Percentiles rank a stretch among this genome's conserved stretches.
Evolutionary conservation across 2,797 vertebrate species (phyloP).

Genomic region (Microctenopoma stevenorrisi): DNA sequence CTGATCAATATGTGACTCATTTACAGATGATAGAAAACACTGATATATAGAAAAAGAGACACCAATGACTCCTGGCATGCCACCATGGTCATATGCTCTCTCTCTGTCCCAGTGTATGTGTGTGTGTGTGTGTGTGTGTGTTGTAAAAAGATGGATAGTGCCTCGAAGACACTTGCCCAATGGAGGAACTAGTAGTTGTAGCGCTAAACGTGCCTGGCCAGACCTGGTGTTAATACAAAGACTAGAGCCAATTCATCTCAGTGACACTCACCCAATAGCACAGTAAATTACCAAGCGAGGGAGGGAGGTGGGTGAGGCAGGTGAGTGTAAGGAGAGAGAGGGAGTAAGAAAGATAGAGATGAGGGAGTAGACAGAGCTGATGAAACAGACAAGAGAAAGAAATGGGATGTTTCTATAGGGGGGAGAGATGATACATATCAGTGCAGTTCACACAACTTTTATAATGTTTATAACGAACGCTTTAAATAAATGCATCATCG

Average conservation of each 20-base stretch:
- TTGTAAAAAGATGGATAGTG: slow-evolving; percentile 49
- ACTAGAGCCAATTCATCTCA: slow-evolving; percentile 67
- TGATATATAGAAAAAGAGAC: slow-evolving; percentile 45
- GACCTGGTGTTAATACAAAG: slow-evolving; percentile 60
- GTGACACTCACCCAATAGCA: slow-evolving; percentile 71
- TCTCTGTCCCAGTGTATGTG: slow-evolving; percentile 8
- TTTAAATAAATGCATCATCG: slow-evolving; percentile 54
- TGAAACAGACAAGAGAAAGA: slow-evolving; percentile 5
- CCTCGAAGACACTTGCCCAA: slow-evolving; percentile 42
- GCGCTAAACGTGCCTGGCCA: slow-evolving; percentile 51
- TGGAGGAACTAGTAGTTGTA: slow-evolving; percentile 53
- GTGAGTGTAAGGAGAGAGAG: slow-evolving; percentile 31
- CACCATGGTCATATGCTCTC: slow-evolving; percentile 18
- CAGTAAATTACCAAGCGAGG: slow-evolving; percentile 61
- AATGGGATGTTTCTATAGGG: background rate
- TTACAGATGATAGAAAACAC: slow-evolving; percentile 34
- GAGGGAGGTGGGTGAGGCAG: slow-evolving; percentile 2
- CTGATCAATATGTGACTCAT: slow-evolving; percentile 44
- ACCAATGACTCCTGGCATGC: slow-evolving; percentile 35
- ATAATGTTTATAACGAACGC: slow-evolving; percentile 34
- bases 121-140: slow-evolving; percentile 20
- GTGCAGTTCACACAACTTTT: slow-evolving; percentile 6
- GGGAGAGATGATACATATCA: background rate
- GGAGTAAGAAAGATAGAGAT: slow-evolving; percentile 16
- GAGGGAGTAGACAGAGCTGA: background rate